These are phyloP conservation scores for Stenurella melanura DNA, from an alignment of 2,888 invertebrate genomes.

Conservation along the genomic window DNA sequence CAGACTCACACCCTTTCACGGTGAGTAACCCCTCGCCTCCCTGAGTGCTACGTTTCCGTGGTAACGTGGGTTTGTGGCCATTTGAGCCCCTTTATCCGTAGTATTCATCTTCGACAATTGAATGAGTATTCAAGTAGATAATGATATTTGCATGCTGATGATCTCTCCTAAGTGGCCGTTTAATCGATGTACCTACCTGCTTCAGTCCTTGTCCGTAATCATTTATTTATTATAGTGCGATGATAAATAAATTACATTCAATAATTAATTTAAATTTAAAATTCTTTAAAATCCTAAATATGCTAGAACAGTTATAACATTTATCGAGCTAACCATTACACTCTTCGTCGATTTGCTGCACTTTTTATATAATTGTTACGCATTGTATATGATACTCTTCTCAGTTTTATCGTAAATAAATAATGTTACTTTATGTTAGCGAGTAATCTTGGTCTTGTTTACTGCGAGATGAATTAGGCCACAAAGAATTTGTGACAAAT, in stretches of 20 bases:
- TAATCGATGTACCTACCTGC: slow-evolving; percentile 57
- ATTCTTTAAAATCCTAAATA: too few species aligned
- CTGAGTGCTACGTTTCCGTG: slow-evolving; percentile 66
- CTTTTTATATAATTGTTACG: too few species aligned
- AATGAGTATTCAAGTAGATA: slow-evolving; percentile 72
- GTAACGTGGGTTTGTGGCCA: slow-evolving; percentile 71
- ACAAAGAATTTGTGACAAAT: too few species aligned
- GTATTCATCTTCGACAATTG: slow-evolving; percentile 73
- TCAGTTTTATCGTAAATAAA: too few species aligned
- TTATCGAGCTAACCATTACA: too few species aligned
- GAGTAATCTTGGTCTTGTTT: too few species aligned
- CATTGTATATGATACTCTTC: too few species aligned
- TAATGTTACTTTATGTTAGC: too few species aligned
- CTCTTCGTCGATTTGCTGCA: too few species aligned
- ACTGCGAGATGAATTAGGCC: too few species aligned
- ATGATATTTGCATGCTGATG: slow-evolving; percentile 73
- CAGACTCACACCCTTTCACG: slow-evolving; percentile 70
- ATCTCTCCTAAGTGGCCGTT: slow-evolving; percentile 67
- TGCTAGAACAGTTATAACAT: too few species aligned
- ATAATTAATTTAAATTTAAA: background rate
- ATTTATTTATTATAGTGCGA: slow-evolving; percentile 2
- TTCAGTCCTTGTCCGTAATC: slow-evolving; percentile 8
- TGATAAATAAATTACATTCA: background rate
- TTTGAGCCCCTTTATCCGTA: slow-evolving; percentile 71
- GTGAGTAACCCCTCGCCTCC: slow-evolving; percentile 52